A percentile compares a stretch with the other conserved stretches of the same genome.
Conservation (phyloP, 2,888 invertebrate genomes). For the Linhomoeus sp. region DNA sequence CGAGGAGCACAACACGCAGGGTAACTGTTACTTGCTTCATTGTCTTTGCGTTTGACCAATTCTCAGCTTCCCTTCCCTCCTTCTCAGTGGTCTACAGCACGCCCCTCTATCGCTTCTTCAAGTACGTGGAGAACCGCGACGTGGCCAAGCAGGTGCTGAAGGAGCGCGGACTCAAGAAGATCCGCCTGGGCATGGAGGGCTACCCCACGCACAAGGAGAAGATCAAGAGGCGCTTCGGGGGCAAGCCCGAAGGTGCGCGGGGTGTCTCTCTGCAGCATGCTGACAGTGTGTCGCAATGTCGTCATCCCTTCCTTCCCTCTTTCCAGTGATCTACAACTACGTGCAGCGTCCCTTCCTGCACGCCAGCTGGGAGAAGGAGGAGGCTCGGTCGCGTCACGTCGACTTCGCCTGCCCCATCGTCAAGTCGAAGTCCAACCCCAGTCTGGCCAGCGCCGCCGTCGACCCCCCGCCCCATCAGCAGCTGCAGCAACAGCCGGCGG, state of each 20-base stretch:
- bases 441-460: slow-evolving; percentile 19
- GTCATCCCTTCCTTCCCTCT: background rate
- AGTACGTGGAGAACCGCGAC: slow-evolving; percentile 96
- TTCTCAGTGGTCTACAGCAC: slow-evolving; percentile 68
- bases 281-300: background rate
- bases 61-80: background rate
- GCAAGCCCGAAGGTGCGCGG: slow-evolving; percentile 51
- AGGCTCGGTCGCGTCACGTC: slow-evolving; percentile 92
- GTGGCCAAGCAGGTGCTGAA: slow-evolving; percentile 97
- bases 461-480: slow-evolving; percentile 22
- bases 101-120: slow-evolving; percentile 89
- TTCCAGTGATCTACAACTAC: slow-evolving; percentile 81
- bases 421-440: slow-evolving; percentile 13
- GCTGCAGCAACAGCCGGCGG: too few relatives aligned
- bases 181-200: slow-evolving; percentile 86
- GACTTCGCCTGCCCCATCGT: slow-evolving; percentile 43
- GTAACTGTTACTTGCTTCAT: slow-evolving; percentile 32
- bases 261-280: background rate
- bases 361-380: slow-evolving; percentile 99
- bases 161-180: slow-evolving; percentile 92
- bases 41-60: background rate
- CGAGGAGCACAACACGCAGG: slow-evolving; percentile 81
- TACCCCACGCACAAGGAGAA: slow-evolving; percentile 99
- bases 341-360: slow-evolving; percentile 96
- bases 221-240: slow-evolving; percentile 79